Evolutionary conservation across 2,113 vertebrate species (phyloP), one percentile per base, ranked within the genome.

Genomic region (Apistogramma diplotaenia): DNA sequence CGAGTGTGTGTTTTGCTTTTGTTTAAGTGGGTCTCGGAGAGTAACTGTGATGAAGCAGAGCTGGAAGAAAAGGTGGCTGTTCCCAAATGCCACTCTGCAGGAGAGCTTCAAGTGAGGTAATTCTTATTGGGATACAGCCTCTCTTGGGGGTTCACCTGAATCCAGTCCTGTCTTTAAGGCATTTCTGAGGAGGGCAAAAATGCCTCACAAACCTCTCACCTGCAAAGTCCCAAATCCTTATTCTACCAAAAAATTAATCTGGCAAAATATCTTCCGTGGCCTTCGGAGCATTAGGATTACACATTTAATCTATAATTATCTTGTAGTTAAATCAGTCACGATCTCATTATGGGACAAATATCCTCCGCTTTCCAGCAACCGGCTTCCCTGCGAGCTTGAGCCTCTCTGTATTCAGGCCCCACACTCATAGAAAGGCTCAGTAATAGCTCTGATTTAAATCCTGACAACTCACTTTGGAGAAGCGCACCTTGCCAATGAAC

Each of bases 221-320:
- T 72, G 62, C 71, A 82, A 73, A 76, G 37, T 65, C 75, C 58
- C 76, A 61, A 83, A 78, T 87, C 65, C 75, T 76, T n/a, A 70
- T 74, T 79, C 60, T 23, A 58, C 57, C 16, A 61, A 78, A 85
- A 85, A 70, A 70, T 6, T 83, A 87, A 90, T 92, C 88, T 88
- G 53, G 19, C 6, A 56, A 81, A 77, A 77, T 73, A 85, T 92
- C 79, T 83, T 49, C 49, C 71, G 78, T 85, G 87, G 86, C 87
- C 87, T 84, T 85, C 80, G 82, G 83, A 89, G 85, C 37, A 51
- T 51, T 60, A 77, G 86, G 87, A 94, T 93, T 93, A 91, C 89
- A 91, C 70, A 80, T 85, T 79, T 90, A 89, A 92, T 90, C 84
- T 88, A 55, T 79, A 90, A 89, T 93, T 89, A 90, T 89, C 89